A percentile compares a stretch with the other conserved stretches of the same genome.
These are phyloP conservation scores for Trichechus manatus DNA, from an alignment of 2,113 vertebrate species.

Conservation along the genomic window DNA sequence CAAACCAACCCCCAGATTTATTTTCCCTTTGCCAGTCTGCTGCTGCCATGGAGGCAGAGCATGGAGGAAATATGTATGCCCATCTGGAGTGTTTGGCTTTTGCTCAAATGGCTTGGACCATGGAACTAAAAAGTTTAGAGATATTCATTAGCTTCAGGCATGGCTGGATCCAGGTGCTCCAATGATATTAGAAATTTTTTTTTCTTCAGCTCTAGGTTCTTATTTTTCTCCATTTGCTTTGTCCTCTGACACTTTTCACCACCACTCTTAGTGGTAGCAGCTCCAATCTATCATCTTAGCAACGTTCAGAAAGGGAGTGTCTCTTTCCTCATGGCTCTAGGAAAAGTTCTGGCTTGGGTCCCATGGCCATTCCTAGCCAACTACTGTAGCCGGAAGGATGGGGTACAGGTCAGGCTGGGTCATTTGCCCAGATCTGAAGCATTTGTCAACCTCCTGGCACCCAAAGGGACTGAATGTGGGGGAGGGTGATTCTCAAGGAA, in stretches of 20 bases:
- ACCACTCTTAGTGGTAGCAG: background rate
- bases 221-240: background rate
- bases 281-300: background rate
- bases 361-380: background rate
- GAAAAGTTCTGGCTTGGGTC: background rate
- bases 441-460: background rate
- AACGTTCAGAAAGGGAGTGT: background rate
- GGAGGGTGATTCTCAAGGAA: background rate
- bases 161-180: background rate
- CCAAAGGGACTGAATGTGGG: background rate
- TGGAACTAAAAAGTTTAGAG: background rate
- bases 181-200: no score
- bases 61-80: background rate
- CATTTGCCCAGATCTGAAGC: background rate
- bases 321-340: background rate
- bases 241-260: background rate
- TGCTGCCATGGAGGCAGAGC: background rate
- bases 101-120: background rate
- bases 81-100: background rate
- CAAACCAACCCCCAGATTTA: background rate
- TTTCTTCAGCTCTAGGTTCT: background rate
- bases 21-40: background rate
- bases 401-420: background rate
- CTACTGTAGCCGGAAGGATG: background rate
- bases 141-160: background rate